Percentiles rank a stretch among this genome's conserved stretches.
Evolutionary conservation across 2,113 vertebrate species (phyloP).

Genomic region (Petroica traversi): DNA sequence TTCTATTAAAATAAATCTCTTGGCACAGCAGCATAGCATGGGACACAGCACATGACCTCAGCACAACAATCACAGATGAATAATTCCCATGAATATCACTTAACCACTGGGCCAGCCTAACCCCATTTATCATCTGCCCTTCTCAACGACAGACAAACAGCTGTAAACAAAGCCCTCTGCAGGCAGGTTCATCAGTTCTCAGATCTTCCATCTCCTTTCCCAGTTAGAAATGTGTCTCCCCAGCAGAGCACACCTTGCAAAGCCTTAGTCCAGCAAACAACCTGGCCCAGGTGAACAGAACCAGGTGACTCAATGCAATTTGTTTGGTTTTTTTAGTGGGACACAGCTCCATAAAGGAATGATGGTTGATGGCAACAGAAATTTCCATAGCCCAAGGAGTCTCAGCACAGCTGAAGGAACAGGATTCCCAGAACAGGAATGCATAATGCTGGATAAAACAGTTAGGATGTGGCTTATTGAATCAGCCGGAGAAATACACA

Average conservation of each 20-base stretch:
- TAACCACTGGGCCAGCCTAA: slow-evolving; percentile 9
- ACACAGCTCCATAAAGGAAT: neutral
- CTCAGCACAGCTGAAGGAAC: neutral
- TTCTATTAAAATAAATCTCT: slow-evolving; percentile 70
- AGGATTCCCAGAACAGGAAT: neutral
- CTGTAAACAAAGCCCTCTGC: neutral
- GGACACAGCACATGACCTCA: slow-evolving; percentile 46
- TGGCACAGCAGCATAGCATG: slow-evolving; percentile 40
- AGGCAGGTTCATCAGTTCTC: neutral
- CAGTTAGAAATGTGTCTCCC: accelerated
- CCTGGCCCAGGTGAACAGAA: neutral
- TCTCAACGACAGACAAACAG: neutral
- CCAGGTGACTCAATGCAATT: neutral
- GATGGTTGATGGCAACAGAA: neutral
- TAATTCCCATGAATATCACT: slow-evolving; percentile 45
- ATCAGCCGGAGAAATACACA: neutral
- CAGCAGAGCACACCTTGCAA: neutral
- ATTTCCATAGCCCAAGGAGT: neutral
- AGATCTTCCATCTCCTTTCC: neutral
- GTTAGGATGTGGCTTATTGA: neutral
- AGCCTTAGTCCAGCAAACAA: neutral
- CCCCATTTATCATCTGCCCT: slow-evolving; percentile 19
- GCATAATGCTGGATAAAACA: neutral
- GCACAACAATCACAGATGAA: slow-evolving; percentile 6
- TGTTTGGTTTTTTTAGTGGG: neutral